Evolutionary conservation across 2,888 invertebrate species (phyloP), one percentile per base, ranked within the genome.

Genomic region (Mongoloraphidia duomilia): DNA sequence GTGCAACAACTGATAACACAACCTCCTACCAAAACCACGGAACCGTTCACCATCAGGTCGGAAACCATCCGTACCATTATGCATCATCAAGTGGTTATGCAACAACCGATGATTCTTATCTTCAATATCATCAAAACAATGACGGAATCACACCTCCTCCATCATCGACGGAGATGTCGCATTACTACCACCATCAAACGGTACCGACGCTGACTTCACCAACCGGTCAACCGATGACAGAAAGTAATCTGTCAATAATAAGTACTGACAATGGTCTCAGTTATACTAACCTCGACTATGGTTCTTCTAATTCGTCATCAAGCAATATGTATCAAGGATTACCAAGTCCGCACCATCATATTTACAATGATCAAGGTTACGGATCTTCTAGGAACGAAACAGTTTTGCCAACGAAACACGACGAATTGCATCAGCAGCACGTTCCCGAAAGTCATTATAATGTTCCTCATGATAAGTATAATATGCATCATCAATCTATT

Each of bases 231-330:
- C 72, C 49, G 63, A 56, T 40, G 61, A 63, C 53, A 62, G 75
- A 47, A 61, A 72, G 45, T 65, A 68, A 54, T 64, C 71, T 53
- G 70, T 71, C 53, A 58, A 87, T 89, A 42, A 88, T 90, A 57
- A 87, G 83, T 61, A 84, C 87, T 1, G 88, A 88, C 61, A 82
- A 88, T 40, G 91, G 91, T 1, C 72, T 92, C 51, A 89, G 90
- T 65, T 92, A 92, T 65, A 91, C 91, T 1, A 91, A 91, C 65
- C 69, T 92, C 58, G 91, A 92, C 66, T 89, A 88, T 60, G 77
- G 77, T 4, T 66, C 66, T 47, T 63, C 71, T 61, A 74, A 63
- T 55, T 60, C 58, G 52, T 64, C 34, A 56, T 60, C 53, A 48
- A 59, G 44, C 58, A 61, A 56, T 41, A 59, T 55, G 40, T 68